Percentiles rank a stretch among this genome's conserved stretches.
Conservation (phyloP, 2,113 vertebrate genomes). For the Actenoides lindsayi region DNA sequence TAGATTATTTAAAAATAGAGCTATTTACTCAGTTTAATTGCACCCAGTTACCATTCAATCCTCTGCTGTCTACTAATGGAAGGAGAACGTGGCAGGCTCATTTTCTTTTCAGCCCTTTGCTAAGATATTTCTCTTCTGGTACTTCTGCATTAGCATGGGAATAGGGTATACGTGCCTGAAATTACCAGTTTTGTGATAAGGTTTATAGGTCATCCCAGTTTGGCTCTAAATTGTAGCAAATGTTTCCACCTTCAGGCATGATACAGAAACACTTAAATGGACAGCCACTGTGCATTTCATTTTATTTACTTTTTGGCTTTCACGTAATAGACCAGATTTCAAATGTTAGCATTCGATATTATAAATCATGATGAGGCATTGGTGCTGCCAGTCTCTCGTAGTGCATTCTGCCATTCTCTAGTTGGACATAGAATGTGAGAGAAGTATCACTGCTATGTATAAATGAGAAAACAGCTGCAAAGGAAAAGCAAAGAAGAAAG, state of each 20-base stretch:
- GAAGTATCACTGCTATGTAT: not conserved
- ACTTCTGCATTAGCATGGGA: not conserved
- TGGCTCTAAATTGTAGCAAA: not conserved
- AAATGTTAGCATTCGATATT: not conserved
- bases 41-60: not conserved
- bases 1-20: not conserved
- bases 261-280: not conserved
- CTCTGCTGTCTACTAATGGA: not conserved
- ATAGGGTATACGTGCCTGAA: not conserved
- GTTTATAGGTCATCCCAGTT: not conserved
- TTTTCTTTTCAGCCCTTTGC: not conserved
- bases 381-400: not conserved
- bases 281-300: not conserved
- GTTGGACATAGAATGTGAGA: not conserved
- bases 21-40: not conserved
- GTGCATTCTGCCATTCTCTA: not conserved
- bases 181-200: not conserved
- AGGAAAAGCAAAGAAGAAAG: not conserved
- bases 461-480: not conserved
- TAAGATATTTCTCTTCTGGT: not conserved
- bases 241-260: not conserved
- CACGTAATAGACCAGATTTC: not conserved
- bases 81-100: not conserved
- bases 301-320: not conserved
- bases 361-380: not conserved